phyloP scores from a whole-genome alignment of 1,140 invertebrate genomes.

The Argopecten irradians region DNA sequence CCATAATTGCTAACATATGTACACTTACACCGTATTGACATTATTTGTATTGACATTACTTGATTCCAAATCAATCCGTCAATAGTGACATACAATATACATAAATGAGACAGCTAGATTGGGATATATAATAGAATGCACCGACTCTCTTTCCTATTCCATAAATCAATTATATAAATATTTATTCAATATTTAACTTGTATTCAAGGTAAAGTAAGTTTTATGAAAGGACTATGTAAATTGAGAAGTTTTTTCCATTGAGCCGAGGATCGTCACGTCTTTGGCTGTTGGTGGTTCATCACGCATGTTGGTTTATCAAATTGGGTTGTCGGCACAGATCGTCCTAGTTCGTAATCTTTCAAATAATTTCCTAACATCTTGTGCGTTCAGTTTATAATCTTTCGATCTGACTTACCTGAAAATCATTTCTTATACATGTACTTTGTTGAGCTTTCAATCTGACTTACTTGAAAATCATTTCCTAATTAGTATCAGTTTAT shows the following conservation, averaged over 20 bases:
- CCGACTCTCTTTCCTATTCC: not conserved
- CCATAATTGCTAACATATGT: not conserved
- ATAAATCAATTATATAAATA: not conserved
- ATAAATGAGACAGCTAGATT: not conserved
- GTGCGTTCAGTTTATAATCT: too few relatives aligned
- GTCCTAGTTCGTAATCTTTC: not conserved
- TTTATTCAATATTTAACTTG: slow-evolving; percentile 9
- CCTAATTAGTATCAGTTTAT: too few relatives aligned
- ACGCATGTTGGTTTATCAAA: not conserved
- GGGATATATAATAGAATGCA: not conserved
- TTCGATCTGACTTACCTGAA: too few relatives aligned
- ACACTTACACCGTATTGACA: not conserved
- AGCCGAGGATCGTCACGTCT: not conserved
- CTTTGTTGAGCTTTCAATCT: too few relatives aligned
- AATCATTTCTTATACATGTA: too few relatives aligned
- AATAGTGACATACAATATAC: not conserved
- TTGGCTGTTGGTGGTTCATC: slow-evolving; percentile 5
- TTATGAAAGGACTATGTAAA: slow-evolving; percentile 18
- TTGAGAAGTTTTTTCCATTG: slow-evolving; percentile 4
- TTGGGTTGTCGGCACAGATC: not conserved
- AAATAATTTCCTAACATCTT: not conserved
- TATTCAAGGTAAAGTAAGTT: not conserved
- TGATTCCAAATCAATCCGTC: not conserved
- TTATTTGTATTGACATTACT: not conserved
- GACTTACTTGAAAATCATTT: too few relatives aligned